Evolutionary conservation across 1,140 invertebrate species (phyloP).

Genomic region (Polyergus mexicanus): DNA sequence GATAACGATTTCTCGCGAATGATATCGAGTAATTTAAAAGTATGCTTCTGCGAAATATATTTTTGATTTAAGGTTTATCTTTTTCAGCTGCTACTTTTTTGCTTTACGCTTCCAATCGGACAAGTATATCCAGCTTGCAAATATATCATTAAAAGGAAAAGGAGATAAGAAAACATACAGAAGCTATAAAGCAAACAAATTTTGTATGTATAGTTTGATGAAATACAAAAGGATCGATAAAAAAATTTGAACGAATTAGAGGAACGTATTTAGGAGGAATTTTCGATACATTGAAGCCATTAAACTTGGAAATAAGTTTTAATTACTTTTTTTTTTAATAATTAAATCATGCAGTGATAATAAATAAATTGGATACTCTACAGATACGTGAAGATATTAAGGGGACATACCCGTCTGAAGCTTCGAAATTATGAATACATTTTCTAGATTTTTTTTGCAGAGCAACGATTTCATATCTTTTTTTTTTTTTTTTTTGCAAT

Average conservation of each 20-base stretch:
- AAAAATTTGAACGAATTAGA: too few species aligned
- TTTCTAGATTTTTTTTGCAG: too few species aligned
- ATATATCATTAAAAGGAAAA: neutral
- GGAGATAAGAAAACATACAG: too few species aligned
- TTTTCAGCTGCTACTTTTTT: neutral
- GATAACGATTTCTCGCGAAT: neutral
- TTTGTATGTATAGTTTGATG: too few species aligned
- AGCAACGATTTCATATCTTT: too few species aligned
- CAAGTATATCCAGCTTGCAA: too few species aligned
- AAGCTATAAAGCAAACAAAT: too few species aligned
- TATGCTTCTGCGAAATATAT: too few species aligned
- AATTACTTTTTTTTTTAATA: neutral
- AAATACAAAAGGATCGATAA: too few species aligned
- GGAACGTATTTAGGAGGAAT: neutral
- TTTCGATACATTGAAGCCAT: neutral
- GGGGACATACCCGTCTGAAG: too few species aligned
- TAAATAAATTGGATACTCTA: neutral
- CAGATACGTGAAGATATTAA: neutral
- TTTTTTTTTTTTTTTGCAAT: too few species aligned
- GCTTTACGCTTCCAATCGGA: neutral
- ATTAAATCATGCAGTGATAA: neutral
- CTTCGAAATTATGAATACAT: too few species aligned
- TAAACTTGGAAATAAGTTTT: neutral
- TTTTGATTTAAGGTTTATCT: neutral
- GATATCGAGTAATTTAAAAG: neutral